Evolutionary conservation across 1,140 invertebrate species (phyloP).

Genomic region (Heliothis virescens): DNA sequence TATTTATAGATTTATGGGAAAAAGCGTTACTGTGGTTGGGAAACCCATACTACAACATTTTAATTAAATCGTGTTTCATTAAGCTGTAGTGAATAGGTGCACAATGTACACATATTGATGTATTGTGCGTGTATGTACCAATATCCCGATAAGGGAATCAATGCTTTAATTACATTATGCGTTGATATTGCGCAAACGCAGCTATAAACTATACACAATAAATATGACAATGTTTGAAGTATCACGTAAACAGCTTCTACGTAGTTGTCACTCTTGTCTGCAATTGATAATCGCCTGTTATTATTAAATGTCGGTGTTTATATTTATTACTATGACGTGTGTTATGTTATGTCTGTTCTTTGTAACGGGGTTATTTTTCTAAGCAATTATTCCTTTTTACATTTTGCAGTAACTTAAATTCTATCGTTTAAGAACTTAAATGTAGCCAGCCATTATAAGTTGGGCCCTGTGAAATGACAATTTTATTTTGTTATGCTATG

Average conservation of each 20-base stretch:
- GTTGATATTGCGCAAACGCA: conserved; percentile 29
- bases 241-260: conserved; percentile 9
- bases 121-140: neutral
- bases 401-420: too few relatives aligned
- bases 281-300: conserved; percentile 7
- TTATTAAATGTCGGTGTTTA: neutral
- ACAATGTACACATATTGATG: neutral
- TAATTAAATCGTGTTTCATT: conserved; percentile 10
- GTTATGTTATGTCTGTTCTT: neutral
- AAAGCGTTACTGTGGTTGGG: neutral
- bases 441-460: too few relatives aligned
- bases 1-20: neutral
- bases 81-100: neutral
- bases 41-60: conserved; percentile 15
- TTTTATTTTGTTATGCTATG: too few relatives aligned
- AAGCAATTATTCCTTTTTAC: too few relatives aligned
- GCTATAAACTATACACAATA: conserved; percentile 30
- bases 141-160: conserved; percentile 41
- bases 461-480: too few relatives aligned
- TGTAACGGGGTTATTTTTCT: too few relatives aligned
- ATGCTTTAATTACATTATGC: conserved; percentile 29
- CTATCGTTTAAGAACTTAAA: too few relatives aligned
- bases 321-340: conserved; percentile 6
- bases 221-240: conserved; percentile 26
- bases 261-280: conserved; percentile 2